Conservation (phyloP, 2,113 vertebrate species). For the Solea senegalensis region DNA sequence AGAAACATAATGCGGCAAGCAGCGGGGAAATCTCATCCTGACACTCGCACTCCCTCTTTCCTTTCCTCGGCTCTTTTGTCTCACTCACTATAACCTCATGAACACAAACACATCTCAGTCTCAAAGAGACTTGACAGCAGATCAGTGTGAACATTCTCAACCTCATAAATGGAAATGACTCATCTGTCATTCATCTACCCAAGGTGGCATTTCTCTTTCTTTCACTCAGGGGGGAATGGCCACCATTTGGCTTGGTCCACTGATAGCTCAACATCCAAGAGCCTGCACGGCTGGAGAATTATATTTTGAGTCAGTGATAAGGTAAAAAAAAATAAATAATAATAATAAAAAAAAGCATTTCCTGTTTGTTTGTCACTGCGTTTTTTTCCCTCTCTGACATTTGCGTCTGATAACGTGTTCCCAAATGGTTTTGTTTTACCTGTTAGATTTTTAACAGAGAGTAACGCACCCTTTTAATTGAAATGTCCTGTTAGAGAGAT, state of each 20-base stretch:
- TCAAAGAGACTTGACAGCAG: conserved; percentile 57
- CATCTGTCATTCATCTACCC: conserved; percentile 72
- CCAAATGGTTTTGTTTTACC: conserved; percentile 31
- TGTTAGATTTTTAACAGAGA: conserved; percentile 37
- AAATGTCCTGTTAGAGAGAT: conserved; percentile 26
- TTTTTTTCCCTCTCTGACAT: conserved; percentile 45
- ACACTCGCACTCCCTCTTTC: conserved; percentile 8
- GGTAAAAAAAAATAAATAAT: no score
- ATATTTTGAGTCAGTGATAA: conserved; percentile 47
- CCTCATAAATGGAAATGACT: conserved; percentile 74
- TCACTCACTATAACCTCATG: conserved; percentile 28
- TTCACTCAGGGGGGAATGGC: conserved; percentile 49
- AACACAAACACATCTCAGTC: conserved; percentile 63
- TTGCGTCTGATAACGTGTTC: conserved; percentile 28
- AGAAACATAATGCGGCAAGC: conserved; percentile 16
- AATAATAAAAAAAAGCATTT: conserved; percentile 20
- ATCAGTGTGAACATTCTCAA: conserved; percentile 64
- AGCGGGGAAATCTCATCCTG: neutral
- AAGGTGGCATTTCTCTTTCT: conserved; percentile 68
- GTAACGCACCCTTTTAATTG: conserved; percentile 40
- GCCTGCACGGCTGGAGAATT: conserved; percentile 35
- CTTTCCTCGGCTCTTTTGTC: conserved; percentile 34
- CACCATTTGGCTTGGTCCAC: conserved; percentile 55
- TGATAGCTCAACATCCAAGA: conserved; percentile 40
- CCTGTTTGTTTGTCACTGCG: conserved; percentile 39